Conservation (phyloP, 53 echinoderm and acorn worm genomes). For the Echinarachnius parma region DNA sequence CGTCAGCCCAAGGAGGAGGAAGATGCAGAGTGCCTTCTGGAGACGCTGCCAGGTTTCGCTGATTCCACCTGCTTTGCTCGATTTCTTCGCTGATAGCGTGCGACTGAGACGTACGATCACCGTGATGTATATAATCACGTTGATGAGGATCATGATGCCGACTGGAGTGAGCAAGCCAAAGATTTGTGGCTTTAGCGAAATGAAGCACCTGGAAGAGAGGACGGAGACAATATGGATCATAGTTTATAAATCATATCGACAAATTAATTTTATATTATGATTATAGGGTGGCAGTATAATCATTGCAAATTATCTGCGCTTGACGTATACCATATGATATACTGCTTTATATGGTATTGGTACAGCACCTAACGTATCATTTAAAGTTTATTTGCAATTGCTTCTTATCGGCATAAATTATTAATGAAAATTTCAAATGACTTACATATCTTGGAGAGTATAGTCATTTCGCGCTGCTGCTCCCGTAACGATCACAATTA, state of each 20-base stretch:
- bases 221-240: neutral
- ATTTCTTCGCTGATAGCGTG: neutral
- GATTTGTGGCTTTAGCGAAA: neutral
- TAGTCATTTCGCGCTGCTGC: neutral
- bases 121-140: conserved; percentile 22
- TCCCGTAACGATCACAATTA: conserved; percentile 6
- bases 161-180: neutral
- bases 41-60: neutral
- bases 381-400: too few species aligned
- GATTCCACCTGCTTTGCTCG: neutral
- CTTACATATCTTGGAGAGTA: neutral
- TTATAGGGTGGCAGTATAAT: too few species aligned
- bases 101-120: conserved; percentile 8
- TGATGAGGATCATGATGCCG: conserved; percentile 12
- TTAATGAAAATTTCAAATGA: too few species aligned
- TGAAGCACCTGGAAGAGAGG: conserved; percentile 5
- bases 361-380: too few species aligned
- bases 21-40: conserved; percentile 24
- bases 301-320: too few species aligned
- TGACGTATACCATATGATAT: too few species aligned
- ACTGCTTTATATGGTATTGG: too few species aligned
- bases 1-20: conserved; percentile 15
- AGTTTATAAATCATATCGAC: neutral
- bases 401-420: too few species aligned
- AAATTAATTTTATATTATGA: too few species aligned